Evolutionary conservation across 2,797 vertebrate species (phyloP).

Genomic region (Sylvilagus floridanus): DNA sequence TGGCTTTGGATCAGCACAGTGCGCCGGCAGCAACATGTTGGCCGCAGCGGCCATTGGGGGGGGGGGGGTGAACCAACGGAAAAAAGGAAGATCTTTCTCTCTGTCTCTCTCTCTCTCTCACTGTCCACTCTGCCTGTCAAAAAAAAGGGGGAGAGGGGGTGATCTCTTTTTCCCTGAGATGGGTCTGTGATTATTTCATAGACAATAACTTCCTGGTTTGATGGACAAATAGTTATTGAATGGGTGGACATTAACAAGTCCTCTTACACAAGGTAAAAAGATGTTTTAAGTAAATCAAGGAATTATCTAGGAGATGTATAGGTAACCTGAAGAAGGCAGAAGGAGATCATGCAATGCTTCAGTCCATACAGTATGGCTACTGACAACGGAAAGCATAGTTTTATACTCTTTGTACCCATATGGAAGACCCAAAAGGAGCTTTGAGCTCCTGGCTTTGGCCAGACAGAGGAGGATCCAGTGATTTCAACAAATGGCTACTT

Average conservation of each 20-base stretch:
- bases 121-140: no score
- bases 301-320: background rate
- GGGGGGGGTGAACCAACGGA: no score
- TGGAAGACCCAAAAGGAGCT: no score
- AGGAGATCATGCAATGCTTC: background rate
- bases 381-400: background rate
- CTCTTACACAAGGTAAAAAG: background rate
- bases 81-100: no score
- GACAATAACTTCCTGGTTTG: background rate
- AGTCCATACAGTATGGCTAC: background rate
- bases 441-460: no score
- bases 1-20: no score
- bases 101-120: no score
- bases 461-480: background rate
- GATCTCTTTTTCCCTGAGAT: background rate
- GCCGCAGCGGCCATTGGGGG: no score
- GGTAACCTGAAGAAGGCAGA: background rate
- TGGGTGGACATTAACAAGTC: background rate
- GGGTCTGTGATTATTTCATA: conserved; percentile 6
- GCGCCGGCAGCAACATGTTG: no score
- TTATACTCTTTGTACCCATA: background rate
- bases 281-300: background rate
- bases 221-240: background rate
- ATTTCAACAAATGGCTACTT: background rate
- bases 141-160: no score